Conservation (phyloP, 1,140 invertebrate species). For the Stegodyphus dumicola region DNA sequence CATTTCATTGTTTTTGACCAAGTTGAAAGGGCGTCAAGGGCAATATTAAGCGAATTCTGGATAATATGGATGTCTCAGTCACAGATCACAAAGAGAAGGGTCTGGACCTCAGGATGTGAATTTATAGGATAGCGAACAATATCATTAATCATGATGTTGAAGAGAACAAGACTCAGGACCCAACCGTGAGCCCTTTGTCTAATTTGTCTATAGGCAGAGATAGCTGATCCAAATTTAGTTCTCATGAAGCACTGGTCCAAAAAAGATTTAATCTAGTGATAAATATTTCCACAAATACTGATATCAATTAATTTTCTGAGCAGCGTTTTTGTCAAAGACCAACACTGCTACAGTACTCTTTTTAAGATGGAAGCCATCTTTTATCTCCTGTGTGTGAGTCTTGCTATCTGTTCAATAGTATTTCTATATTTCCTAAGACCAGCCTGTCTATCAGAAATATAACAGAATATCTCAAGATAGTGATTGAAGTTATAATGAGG, state of each 20-base stretch:
- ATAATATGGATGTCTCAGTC: background rate
- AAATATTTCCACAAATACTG: background rate
- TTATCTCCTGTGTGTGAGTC: constrained; percentile 4
- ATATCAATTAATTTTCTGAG: background rate
- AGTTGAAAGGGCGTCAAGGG: background rate
- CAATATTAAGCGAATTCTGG: background rate
- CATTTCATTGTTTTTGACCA: constrained; percentile 3
- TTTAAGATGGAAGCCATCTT: constrained; percentile 1
- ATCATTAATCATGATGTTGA: constrained; percentile 7
- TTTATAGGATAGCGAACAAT: background rate
- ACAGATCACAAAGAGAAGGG: constrained; percentile 1
- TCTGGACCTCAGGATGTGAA: background rate
- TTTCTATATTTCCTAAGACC: background rate
- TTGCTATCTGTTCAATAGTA: constrained; percentile 4
- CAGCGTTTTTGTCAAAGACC: background rate
- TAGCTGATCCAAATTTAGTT: background rate
- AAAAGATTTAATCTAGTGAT: background rate
- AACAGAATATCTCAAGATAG: background rate
- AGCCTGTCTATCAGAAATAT: background rate
- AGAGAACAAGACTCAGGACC: background rate
- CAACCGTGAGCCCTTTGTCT: background rate
- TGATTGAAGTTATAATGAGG: too few species aligned
- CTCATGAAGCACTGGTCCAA: background rate
- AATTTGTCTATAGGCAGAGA: background rate
- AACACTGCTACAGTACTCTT: constrained; percentile 6